A percentile compares a stretch with the other conserved stretches of the same genome.
Evolutionary conservation across 2,797 vertebrate genomes (phyloP).

Genomic region (Arnoldichthys spilopterus): DNA sequence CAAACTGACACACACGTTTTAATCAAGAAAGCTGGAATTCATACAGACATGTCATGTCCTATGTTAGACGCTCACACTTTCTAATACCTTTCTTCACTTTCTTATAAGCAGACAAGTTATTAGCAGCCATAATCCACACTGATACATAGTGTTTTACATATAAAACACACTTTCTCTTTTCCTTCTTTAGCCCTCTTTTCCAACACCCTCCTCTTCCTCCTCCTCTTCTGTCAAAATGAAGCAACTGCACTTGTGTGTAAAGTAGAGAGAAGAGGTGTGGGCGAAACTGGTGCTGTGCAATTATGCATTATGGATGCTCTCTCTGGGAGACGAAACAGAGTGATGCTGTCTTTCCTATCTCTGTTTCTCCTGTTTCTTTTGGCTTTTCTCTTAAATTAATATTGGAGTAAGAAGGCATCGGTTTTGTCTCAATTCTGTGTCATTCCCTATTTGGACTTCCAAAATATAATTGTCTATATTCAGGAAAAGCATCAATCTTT

Average conservation of each 20-base stretch:
- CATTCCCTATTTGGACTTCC: not conserved
- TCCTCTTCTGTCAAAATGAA: constrained; percentile 5
- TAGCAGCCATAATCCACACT: no score
- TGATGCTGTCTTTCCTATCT: not conserved
- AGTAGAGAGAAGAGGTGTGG: not conserved
- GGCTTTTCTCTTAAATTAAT: not conserved
- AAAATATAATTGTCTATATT: not conserved
- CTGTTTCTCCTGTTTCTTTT: not conserved
- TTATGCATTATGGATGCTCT: constrained; percentile 2
- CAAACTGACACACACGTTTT: not conserved
- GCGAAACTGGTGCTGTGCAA: not conserved
- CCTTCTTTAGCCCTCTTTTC: not conserved
- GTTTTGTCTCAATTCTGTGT: not conserved
- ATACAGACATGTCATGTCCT: no score
- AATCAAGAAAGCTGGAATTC: no score
- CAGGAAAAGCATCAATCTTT: not conserved
- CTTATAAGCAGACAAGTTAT: not conserved
- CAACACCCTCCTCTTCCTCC: not conserved
- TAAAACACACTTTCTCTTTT: not conserved
- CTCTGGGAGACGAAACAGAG: not conserved
- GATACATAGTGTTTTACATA: no score
- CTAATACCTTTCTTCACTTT: not conserved
- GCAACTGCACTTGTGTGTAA: not conserved
- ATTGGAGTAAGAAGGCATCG: not conserved
- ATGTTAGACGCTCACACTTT: no score